Conservation (phyloP, 53 echinoderm and acorn worm species). For the Mesocentrotus franciscanus region DNA sequence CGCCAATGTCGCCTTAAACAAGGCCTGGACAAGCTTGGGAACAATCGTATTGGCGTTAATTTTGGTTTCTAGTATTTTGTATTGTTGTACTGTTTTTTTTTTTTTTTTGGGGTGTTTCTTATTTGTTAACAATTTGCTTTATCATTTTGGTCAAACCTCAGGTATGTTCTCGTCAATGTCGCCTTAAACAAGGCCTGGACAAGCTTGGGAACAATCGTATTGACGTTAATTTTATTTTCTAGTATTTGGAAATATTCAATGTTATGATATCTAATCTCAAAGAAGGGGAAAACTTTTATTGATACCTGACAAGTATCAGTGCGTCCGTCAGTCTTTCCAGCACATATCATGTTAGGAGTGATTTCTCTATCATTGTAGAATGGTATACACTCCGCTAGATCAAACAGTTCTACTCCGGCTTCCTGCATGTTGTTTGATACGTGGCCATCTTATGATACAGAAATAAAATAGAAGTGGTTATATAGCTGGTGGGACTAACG, state of each 20-base stretch:
- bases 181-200: neutral
- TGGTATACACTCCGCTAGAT: neutral
- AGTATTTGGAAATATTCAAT: neutral
- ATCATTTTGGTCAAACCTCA: neutral
- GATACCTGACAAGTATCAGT: constrained; percentile 52
- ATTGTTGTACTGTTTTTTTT: too few species aligned
- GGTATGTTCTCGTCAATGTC: neutral
- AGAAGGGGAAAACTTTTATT: neutral
- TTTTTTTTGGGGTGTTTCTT: too few species aligned
- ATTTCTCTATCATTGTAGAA: constrained; percentile 31
- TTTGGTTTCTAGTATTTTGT: neutral
- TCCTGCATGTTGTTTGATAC: constrained; percentile 23
- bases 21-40: neutral
- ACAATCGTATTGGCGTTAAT: too few species aligned
- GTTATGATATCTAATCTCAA: neutral
- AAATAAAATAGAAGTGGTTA: neutral
- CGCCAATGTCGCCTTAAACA: neutral
- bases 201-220: neutral
- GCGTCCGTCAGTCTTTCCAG: neutral
- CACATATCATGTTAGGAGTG: constrained; percentile 14
- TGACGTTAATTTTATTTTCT: too few species aligned
- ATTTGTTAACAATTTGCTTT: too few species aligned
- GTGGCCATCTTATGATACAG: constrained; percentile 17
- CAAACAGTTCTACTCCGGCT: constrained; percentile 6
- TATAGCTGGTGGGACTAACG: neutral